These are phyloP conservation scores for Micromussa lordhowensis DNA, from an alignment of 92 coral and sea anemone genomes.

Conservation along the genomic window DNA sequence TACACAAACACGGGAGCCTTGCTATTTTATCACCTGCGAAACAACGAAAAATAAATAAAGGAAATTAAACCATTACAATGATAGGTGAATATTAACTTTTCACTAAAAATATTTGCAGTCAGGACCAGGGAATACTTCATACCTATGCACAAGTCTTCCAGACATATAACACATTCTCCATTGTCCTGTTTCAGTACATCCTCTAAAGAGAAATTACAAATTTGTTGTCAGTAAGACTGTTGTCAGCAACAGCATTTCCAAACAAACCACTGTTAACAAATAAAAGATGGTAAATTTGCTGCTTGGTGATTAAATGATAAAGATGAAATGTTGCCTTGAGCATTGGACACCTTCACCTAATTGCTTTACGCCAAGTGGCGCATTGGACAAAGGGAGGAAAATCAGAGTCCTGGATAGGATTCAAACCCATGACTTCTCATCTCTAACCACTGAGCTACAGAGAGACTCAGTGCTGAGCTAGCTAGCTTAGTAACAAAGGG, in stretches of 20 bases:
- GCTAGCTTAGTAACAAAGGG: too few species aligned
- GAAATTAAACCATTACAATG: not conserved
- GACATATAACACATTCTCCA: constrained; percentile 96
- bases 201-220: constrained; percentile 57
- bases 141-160: constrained; percentile 90
- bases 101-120: not conserved
- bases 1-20: constrained; percentile 95
- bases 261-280: not conserved
- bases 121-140: not conserved
- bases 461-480: too few species aligned
- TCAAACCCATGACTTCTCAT: too few species aligned
- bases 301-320: too few species aligned
- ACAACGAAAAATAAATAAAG: not conserved
- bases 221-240: not conserved
- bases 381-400: too few species aligned
- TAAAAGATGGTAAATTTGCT: too few species aligned
- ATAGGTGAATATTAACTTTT: not conserved
- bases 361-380: too few species aligned
- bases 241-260: not conserved
- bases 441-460: too few species aligned
- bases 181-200: constrained; percentile 84
- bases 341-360: too few species aligned
- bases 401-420: too few species aligned
- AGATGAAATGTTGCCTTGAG: too few species aligned
- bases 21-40: constrained; percentile 92